These are phyloP conservation scores for Acrocera orbiculus DNA, from an alignment of 2,888 invertebrate species.

Conservation along the genomic window DNA sequence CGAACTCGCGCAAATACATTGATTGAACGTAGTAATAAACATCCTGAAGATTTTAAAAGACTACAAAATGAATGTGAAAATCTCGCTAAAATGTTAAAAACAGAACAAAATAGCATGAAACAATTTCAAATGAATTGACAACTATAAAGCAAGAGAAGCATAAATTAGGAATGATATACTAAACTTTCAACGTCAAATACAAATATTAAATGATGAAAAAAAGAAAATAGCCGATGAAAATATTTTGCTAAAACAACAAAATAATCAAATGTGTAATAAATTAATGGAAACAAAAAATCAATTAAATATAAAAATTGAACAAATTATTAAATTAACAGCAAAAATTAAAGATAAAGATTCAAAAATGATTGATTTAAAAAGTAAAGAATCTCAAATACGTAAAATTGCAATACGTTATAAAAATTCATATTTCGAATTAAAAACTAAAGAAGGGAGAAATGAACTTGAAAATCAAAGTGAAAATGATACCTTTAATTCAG, in stretches of 20 bases:
- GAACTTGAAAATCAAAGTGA: constrained; percentile 37
- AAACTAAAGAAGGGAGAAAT: constrained; percentile 43
- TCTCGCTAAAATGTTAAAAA: constrained; percentile 56
- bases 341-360: constrained; percentile 49
- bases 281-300: constrained; percentile 45
- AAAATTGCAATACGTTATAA: constrained; percentile 90
- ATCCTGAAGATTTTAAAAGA: constrained; percentile 83
- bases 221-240: constrained; percentile 48
- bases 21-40: constrained; percentile 77
- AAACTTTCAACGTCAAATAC: constrained; percentile 40
- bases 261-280: constrained; percentile 41
- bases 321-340: constrained; percentile 43
- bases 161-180: constrained; percentile 49
- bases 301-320: constrained; percentile 39
- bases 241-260: constrained; percentile 37
- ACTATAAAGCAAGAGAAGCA: constrained; percentile 43
- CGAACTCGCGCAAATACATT: constrained; percentile 68
- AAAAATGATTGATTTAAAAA: constrained; percentile 46
- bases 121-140: constrained; percentile 47
- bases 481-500: no score
- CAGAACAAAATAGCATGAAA: constrained; percentile 52
- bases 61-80: constrained; percentile 67
- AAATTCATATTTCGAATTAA: constrained; percentile 60
- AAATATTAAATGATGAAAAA: constrained; percentile 42
- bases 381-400: constrained; percentile 54